A percentile compares a stretch with the other conserved stretches of the same genome.
Evolutionary conservation across 2,888 invertebrate species (phyloP).

Genomic region (Pantelozetes paolii): DNA sequence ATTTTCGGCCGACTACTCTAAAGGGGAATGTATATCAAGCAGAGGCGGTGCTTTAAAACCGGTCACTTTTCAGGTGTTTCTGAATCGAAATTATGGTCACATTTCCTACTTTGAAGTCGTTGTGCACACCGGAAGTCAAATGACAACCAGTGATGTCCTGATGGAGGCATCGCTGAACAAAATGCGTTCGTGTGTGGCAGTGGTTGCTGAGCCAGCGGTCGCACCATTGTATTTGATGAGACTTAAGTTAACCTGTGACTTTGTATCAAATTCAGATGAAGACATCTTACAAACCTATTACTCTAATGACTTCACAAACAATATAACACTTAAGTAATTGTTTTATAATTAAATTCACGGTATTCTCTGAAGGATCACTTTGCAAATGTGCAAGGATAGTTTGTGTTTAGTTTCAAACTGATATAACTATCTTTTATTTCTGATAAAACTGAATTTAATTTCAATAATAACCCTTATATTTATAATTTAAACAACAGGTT

Average conservation of each 20-base stretch:
- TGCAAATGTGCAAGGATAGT: too few relatives aligned
- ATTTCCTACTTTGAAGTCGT: conserved; percentile 3
- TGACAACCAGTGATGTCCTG: background rate
- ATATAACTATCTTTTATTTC: background rate
- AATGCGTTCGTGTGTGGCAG: background rate
- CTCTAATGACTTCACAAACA: background rate
- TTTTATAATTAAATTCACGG: background rate
- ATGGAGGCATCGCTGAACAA: background rate
- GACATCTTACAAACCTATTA: background rate
- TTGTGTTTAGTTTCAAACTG: too few relatives aligned
- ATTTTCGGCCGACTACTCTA: background rate
- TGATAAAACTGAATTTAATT: background rate
- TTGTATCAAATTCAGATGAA: background rate
- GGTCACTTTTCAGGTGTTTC: background rate
- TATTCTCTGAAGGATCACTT: too few relatives aligned
- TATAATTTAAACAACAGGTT: background rate
- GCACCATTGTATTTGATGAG: background rate
- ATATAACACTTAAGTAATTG: conserved; percentile 2
- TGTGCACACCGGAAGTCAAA: background rate
- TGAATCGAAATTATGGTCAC: background rate
- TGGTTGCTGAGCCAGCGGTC: too few relatives aligned
- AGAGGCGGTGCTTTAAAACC: background rate
- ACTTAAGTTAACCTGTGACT: background rate
- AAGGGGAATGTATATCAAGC: background rate
- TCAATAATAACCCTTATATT: background rate